A percentile compares a stretch with the other conserved stretches of the same genome.
Conservation (phyloP, 2,113 vertebrate genomes). For the Scomber scombrus region DNA sequence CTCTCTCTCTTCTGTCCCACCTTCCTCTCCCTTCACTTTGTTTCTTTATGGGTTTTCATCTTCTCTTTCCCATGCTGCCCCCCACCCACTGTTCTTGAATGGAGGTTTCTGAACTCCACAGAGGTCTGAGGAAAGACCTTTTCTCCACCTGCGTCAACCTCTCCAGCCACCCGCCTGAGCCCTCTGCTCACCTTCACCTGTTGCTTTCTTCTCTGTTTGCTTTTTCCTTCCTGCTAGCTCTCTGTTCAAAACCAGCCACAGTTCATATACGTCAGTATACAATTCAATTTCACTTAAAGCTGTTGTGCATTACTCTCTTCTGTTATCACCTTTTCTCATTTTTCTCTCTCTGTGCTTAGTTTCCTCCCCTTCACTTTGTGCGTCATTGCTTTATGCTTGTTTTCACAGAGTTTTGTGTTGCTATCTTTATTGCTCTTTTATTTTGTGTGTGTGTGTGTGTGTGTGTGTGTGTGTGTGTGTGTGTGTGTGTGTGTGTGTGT, state of each 20-base stretch:
- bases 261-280: slow-evolving; percentile 4
- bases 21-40: slow-evolving; percentile 13
- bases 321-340: not conserved
- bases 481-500: slow-evolving; percentile 33
- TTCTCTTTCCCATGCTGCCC: slow-evolving; percentile 47
- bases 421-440: slow-evolving; percentile 61
- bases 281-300: slow-evolving; percentile 22
- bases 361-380: slow-evolving; percentile 41
- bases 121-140: slow-evolving; percentile 73
- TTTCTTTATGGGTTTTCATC: slow-evolving; percentile 57
- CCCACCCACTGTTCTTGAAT: slow-evolving; percentile 48
- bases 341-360: slow-evolving; percentile 25
- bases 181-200: slow-evolving; percentile 37
- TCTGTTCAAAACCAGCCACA: slow-evolving; percentile 17
- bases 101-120: slow-evolving; percentile 70
- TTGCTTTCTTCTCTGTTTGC: slow-evolving; percentile 27
- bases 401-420: slow-evolving; percentile 44
- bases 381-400: slow-evolving; percentile 40
- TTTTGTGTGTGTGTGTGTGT: slow-evolving; percentile 20
- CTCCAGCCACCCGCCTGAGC: slow-evolving; percentile 46
- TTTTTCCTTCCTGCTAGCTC: slow-evolving; percentile 13
- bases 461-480: slow-evolving; percentile 39
- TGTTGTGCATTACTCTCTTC: not conserved
- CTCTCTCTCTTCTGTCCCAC: slow-evolving; percentile 34
- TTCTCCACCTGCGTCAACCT: slow-evolving; percentile 34